Base-by-base conservation (phyloP, 2,797 vertebrate species). In the Phataginus tetradactyla region DNA sequence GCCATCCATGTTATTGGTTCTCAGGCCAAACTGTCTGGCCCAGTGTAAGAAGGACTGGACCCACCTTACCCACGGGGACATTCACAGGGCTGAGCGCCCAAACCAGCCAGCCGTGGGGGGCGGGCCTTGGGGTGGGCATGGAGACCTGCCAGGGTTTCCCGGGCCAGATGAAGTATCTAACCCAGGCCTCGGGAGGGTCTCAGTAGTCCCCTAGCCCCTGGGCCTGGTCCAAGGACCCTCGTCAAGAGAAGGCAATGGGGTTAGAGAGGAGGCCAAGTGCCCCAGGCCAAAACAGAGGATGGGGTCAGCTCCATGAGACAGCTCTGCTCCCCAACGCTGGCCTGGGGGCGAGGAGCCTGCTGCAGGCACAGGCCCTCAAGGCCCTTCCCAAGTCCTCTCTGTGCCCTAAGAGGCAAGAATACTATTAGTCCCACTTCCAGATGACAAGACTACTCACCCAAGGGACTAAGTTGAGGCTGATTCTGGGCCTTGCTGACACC, bases 1-100 rank as follows among this genome's bases (percentile, higher is more conserved):
- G 5, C 5, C 10, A 1, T 5, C 69, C 8, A 0, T 0, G 25
- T 21, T 83, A 13, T 39, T 5, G 21, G 7, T 5, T 55, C 29
- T 37, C 20, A 13, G 49, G 21, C 12, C 34, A 63, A 13, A 12
- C 39, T 4, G 42, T 17, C 49, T 3, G 1, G 78, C 39, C 49
- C 15, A 0, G 9, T 0, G 3, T 39, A 32, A 72, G 10, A 32
- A 72, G 10, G 29, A 20, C 0, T 51, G 34, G 23, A 14, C 53
- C 27, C 64, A 9, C 10, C 27, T 72, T 21, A 25, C 57, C n/a
- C 51, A 42, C 0, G 5, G 7, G 57, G 37, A 9, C 0, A 32
- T 61, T 69, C 27, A 25, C 23, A 49, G 5, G 37, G 34, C 55
- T 17, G 1, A 34, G n/a, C 21, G 29, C 7, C 53, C 13, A 23